phyloP scores from a whole-genome alignment of 92 coral and sea anemone genomes.

The Bergia puertoricense region DNA sequence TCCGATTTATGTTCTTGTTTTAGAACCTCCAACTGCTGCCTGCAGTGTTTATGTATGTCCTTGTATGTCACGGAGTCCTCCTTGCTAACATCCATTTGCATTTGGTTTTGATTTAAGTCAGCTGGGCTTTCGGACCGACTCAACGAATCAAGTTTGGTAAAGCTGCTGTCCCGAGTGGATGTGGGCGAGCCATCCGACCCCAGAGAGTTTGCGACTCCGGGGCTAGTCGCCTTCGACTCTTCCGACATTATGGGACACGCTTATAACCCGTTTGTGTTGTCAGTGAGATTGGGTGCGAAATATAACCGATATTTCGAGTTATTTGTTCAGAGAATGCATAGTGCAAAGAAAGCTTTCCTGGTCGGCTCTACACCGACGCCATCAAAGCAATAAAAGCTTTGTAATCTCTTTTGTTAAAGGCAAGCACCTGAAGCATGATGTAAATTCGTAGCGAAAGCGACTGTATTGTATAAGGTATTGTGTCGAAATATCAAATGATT shows the following conservation, averaged over 20 bases:
- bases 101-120: neutral
- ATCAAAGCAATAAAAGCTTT: neutral
- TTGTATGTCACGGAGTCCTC: neutral
- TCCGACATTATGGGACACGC: constrained; percentile 4
- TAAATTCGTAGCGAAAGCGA: neutral
- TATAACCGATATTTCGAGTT: neutral
- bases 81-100: constrained; percentile 14
- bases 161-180: neutral
- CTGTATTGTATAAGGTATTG: neutral
- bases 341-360: neutral
- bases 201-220: neutral
- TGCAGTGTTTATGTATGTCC: neutral
- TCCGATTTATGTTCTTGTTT: constrained; percentile 5
- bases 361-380: neutral
- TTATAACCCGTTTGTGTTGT: neutral
- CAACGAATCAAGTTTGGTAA: neutral
- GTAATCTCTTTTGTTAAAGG: neutral
- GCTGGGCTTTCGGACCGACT: neutral
- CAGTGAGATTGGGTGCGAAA: neutral
- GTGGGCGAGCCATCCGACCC: neutral
- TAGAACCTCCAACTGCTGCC: constrained; percentile 1
- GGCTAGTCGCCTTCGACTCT: neutral
- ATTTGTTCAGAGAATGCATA: neutral
- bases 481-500: neutral
- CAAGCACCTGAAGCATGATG: neutral